phyloP scores from a whole-genome alignment of 2,113 vertebrate species.

The Haplochromis burtoni region DNA sequence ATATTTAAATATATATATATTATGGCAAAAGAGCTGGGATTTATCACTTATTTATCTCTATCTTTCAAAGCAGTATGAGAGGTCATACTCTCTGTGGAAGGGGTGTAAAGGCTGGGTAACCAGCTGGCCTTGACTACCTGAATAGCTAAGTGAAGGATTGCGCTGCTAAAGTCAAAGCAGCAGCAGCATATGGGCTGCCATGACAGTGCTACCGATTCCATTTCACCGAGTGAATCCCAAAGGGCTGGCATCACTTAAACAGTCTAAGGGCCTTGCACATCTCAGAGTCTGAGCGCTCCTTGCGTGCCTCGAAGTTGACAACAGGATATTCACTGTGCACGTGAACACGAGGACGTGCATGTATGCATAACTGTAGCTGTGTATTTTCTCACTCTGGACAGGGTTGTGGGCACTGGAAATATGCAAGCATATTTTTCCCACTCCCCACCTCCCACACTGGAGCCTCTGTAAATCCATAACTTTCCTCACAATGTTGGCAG shows the following conservation, averaged over 20 bases:
- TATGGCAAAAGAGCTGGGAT: background rate
- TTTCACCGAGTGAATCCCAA: constrained; percentile 17
- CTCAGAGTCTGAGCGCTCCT: background rate
- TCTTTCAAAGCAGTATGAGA: constrained; percentile 21
- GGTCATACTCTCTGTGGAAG: constrained; percentile 1
- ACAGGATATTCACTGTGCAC: background rate
- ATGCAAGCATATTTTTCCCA: constrained; percentile 33
- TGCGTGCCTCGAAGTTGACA: background rate
- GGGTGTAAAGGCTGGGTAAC: constrained; percentile 17
- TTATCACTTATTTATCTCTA: constrained; percentile 6
- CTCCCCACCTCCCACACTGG: constrained; percentile 29
- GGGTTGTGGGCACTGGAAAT: constrained; percentile 39
- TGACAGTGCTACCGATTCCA: constrained; percentile 35
- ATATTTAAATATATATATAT: background rate
- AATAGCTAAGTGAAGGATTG: constrained; percentile 27
- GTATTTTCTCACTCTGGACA: constrained; percentile 14
- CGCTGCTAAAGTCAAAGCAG: background rate
- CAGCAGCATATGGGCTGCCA: background rate
- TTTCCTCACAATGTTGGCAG: constrained; percentile 47
- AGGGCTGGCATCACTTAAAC: constrained; percentile 28
- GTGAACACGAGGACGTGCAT: background rate
- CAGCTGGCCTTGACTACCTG: constrained; percentile 20
- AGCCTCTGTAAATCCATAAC: constrained; percentile 50
- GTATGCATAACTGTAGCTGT: background rate
- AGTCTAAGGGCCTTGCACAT: background rate